These are phyloP conservation scores for Sitta europaea DNA, from an alignment of 2,113 vertebrate species.

Conservation along the genomic window DNA sequence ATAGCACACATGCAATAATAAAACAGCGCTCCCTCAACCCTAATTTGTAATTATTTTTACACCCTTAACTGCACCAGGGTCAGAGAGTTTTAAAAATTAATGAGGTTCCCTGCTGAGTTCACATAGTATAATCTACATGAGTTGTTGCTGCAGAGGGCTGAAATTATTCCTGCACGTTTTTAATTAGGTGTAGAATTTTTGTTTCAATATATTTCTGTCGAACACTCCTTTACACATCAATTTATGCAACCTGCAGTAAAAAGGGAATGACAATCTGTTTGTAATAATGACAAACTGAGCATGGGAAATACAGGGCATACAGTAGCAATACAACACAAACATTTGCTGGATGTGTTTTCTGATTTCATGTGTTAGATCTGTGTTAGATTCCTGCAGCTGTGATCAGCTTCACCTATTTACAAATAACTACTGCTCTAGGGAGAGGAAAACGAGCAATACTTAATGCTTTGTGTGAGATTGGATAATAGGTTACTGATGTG, in stretches of 20 bases:
- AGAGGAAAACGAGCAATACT: background rate
- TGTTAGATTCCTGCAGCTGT: background rate
- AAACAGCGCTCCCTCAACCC: constrained; percentile 67
- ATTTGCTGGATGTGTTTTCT: background rate
- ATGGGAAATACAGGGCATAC: background rate
- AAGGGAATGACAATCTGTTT: background rate
- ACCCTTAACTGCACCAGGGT: constrained; percentile 72
- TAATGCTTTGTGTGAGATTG: background rate
- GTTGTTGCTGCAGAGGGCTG: constrained; percentile 58
- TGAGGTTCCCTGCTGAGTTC: constrained; percentile 76
- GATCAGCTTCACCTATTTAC: background rate
- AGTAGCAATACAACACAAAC: background rate
- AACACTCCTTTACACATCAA: background rate
- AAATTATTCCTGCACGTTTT: constrained; percentile 56
- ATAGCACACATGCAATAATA: constrained; percentile 55
- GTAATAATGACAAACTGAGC: background rate
- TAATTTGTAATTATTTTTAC: constrained; percentile 80
- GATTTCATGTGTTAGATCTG: background rate
- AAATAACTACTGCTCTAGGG: background rate
- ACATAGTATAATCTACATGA: constrained; percentile 67
- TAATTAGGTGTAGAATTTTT: constrained; percentile 47
- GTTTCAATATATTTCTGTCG: background rate
- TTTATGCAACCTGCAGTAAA: background rate
- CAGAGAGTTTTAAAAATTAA: constrained; percentile 82
- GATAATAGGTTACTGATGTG: background rate